These are phyloP conservation scores for human (Homo sapiens) DNA, from an alignment of 2,113 vertebrate genomes.

Conservation along the genomic window DNA sequence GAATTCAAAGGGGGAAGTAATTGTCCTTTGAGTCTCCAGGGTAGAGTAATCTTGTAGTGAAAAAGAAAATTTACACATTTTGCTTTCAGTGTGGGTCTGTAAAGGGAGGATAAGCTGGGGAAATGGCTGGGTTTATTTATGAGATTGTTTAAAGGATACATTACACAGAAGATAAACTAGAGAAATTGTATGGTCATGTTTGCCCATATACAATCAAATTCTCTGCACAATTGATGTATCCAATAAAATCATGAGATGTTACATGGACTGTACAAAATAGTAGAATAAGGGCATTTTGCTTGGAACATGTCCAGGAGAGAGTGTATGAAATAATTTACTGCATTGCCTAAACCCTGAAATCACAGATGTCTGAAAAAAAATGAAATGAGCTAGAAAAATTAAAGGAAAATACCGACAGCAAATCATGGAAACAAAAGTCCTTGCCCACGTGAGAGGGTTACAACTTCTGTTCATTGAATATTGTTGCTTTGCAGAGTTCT, in stretches of 20 bases:
- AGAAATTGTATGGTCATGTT: constrained; percentile 54
- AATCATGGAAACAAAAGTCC: not conserved
- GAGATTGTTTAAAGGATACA: constrained; percentile 60
- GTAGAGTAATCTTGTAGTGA: not conserved
- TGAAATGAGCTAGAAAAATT: not conserved
- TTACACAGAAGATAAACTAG: constrained; percentile 75
- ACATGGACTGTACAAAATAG: constrained; percentile 46
- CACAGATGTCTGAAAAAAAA: not conserved
- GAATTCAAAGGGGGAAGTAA: not conserved
- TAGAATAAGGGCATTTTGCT: constrained; percentile 14
- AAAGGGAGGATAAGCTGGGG: not conserved
- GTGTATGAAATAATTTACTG: constrained; percentile 41
- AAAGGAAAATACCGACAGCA: not conserved
- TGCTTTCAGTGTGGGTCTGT: not conserved
- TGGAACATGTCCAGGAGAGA: constrained; percentile 25
- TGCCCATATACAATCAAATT: constrained; percentile 46
- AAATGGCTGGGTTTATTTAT: constrained; percentile 55
- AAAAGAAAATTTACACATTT: constrained; percentile 34
- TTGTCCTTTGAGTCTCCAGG: not conserved
- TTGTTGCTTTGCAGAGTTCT: not conserved
- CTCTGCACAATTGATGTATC: constrained; percentile 39
- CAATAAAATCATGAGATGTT: constrained; percentile 62
- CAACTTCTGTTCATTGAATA: not conserved
- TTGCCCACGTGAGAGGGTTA: not conserved
- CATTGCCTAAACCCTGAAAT: constrained; percentile 33